These are phyloP conservation scores for Drosophila anceps DNA, from an alignment of 2,888 invertebrate species.

Conservation along the genomic window DNA sequence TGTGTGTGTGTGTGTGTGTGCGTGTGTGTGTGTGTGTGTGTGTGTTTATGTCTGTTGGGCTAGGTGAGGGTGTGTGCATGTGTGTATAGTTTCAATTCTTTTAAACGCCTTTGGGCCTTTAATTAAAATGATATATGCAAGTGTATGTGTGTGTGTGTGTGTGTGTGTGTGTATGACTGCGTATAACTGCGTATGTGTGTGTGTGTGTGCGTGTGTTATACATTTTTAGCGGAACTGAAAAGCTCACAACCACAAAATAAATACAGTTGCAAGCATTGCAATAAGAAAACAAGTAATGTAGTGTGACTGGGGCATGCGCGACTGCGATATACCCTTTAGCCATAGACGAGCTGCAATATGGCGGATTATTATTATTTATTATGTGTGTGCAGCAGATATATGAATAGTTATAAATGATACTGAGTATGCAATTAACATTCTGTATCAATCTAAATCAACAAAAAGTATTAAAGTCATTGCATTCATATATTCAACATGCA, in stretches of 20 bases:
- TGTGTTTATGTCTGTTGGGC: neutral
- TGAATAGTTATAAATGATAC: neutral
- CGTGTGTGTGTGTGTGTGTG: neutral
- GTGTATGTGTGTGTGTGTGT: neutral
- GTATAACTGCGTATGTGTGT: neutral
- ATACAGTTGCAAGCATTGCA: slow-evolving; percentile 43
- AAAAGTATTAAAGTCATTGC: no score
- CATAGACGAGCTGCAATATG: neutral
- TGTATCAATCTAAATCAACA: no score
- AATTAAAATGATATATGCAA: slow-evolving; percentile 42
- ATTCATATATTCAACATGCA: no score
- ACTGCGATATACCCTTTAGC: neutral
- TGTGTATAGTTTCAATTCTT: slow-evolving; percentile 17
- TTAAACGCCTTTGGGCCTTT: slow-evolving; percentile 24
- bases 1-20: neutral
- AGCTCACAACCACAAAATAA: slow-evolving; percentile 48
- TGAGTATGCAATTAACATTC: no score
- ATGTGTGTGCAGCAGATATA: neutral
- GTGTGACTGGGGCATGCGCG: neutral
- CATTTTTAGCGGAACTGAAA: slow-evolving; percentile 26
- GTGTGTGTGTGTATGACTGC: neutral
- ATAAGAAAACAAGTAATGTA: slow-evolving; percentile 23
- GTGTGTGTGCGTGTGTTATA: neutral
- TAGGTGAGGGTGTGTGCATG: neutral
- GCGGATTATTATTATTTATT: neutral